phyloP scores from a whole-genome alignment of 1,140 invertebrate species.

The Pseudoatta argentina region DNA sequence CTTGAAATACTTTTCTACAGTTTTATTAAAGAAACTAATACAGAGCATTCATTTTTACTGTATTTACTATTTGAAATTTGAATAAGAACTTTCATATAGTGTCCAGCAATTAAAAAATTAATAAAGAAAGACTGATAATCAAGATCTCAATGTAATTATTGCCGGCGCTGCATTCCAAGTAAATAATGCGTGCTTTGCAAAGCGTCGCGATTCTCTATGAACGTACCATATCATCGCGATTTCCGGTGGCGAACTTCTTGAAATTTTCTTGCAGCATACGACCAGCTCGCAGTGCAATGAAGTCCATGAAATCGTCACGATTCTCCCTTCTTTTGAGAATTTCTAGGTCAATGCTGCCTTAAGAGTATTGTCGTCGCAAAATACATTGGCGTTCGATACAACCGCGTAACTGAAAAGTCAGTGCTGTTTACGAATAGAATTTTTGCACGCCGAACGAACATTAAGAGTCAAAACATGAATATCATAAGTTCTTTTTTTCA shows the following conservation, averaged over 20 bases:
- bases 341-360: conserved; percentile 69
- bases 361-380: conserved; percentile 29
- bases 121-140: neutral
- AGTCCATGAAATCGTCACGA: conserved; percentile 68
- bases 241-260: conserved; percentile 34
- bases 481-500: too few species aligned
- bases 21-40: neutral
- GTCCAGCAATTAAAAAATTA: neutral
- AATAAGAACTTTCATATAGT: neutral
- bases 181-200: conserved; percentile 19
- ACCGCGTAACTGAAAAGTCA: conserved; percentile 46
- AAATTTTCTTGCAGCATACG: conserved; percentile 41
- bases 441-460: neutral
- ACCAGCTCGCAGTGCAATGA: conserved; percentile 35
- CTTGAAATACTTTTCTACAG: neutral
- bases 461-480: neutral
- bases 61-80: neutral
- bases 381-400: neutral
- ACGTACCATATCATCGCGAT: conserved; percentile 36
- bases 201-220: conserved; percentile 35
- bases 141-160: neutral
- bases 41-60: neutral
- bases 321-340: conserved; percentile 63
- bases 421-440: neutral
- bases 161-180: neutral